phyloP scores from a whole-genome alignment of 2,113 vertebrate species.

The Zonotrichia leucophrys region DNA sequence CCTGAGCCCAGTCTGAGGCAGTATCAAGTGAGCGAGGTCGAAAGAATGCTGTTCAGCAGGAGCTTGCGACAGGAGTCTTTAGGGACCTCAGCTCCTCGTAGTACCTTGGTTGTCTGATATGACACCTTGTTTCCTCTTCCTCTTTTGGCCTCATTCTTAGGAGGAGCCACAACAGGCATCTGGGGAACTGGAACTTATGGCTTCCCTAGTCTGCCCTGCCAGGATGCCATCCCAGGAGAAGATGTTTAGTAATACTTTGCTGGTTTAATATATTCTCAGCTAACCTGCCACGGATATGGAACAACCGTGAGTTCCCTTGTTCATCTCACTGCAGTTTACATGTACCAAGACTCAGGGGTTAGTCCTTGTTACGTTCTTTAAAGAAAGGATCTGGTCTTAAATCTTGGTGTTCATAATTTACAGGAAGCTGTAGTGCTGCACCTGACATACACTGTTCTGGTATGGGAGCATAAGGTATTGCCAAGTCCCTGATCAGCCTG shows the following conservation, averaged over 20 bases:
- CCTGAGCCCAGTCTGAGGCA: neutral
- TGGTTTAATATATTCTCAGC: neutral
- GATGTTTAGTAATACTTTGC: neutral
- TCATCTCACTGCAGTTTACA: neutral
- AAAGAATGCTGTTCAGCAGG: neutral
- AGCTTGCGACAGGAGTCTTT: neutral
- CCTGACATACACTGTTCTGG: rapidly evolving
- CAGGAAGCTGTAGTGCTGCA: neutral
- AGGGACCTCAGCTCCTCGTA: neutral
- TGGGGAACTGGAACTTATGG: neutral
- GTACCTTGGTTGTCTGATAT: neutral
- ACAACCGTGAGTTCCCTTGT: rapidly evolving
- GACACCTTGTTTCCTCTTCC: neutral
- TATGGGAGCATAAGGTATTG: neutral
- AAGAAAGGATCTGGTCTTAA: neutral
- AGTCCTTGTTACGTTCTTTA: neutral
- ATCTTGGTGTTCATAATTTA: neutral
- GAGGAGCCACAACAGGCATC: neutral
- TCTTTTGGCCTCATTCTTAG: neutral
- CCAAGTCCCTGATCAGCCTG: neutral
- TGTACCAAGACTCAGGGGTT: neutral
- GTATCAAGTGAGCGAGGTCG: neutral
- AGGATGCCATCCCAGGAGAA: neutral
- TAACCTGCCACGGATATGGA: neutral
- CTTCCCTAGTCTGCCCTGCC: neutral